Evolutionary conservation across 2,888 invertebrate species (phyloP).

Genomic region (Temnothorax rugatulus): DNA sequence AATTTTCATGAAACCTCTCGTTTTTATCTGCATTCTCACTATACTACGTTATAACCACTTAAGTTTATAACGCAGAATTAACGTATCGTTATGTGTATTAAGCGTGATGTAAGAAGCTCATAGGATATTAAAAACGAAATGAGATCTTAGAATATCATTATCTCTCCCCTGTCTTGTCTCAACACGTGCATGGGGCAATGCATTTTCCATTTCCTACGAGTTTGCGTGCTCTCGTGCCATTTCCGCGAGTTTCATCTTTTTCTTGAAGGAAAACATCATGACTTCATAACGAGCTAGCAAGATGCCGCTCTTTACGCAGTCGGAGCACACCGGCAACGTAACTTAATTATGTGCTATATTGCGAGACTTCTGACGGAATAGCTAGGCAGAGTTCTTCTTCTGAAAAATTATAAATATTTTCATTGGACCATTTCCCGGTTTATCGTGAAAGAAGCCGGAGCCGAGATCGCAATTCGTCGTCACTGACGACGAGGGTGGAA

Average conservation of each 20-base stretch:
- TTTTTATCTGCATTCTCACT: neutral
- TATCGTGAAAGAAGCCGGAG: conserved; percentile 12
- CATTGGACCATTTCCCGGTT: conserved; percentile 38
- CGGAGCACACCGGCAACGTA: conserved; percentile 46
- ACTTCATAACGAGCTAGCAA: conserved; percentile 57
- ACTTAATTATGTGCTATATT: conserved; percentile 56
- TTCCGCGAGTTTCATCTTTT: conserved; percentile 50
- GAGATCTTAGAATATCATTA: conserved; percentile 5
- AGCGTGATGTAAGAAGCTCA: neutral
- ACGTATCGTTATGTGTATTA: conserved; percentile 12
- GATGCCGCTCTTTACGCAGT: conserved; percentile 55
- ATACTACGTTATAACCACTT: neutral
- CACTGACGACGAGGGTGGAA: neutral
- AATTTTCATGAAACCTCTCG: neutral
- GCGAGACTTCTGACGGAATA: conserved; percentile 56
- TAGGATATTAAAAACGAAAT: conserved; percentile 40
- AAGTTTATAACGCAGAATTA: conserved; percentile 17
- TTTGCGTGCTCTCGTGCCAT: conserved; percentile 46
- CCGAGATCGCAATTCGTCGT: neutral
- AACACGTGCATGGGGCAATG: conserved; percentile 32
- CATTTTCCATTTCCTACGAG: conserved; percentile 52
- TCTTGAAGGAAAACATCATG: conserved; percentile 55
- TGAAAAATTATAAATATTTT: conserved; percentile 53
- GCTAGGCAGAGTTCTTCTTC: conserved; percentile 32
- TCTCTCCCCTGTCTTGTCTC: conserved; percentile 25